Conservation (phyloP, 1,140 invertebrate genomes). For the Macrostomum lignano region DNA sequence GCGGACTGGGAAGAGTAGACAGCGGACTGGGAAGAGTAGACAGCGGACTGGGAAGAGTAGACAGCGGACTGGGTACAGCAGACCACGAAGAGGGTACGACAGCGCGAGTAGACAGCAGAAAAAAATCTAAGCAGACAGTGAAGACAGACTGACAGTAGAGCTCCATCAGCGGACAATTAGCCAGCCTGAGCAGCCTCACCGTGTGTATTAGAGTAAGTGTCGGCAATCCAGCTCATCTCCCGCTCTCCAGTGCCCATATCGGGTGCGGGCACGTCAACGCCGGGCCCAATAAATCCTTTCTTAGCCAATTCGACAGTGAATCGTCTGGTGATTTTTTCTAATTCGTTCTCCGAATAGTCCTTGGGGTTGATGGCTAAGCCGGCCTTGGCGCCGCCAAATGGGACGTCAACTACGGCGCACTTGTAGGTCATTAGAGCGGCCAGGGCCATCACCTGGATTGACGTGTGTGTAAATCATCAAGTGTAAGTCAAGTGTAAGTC, state of each 20-base stretch:
- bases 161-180: no score
- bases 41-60: no score
- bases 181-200: no score
- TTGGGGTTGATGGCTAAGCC: slow-evolving; percentile 89
- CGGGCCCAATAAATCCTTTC: slow-evolving; percentile 92
- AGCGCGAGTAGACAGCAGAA: no score
- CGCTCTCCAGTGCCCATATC: slow-evolving; percentile 91
- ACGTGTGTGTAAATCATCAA: no score
- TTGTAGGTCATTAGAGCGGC: slow-evolving; percentile 92
- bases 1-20: no score
- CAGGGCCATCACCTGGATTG: slow-evolving; percentile 74
- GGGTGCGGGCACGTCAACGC: slow-evolving; percentile 83
- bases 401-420: slow-evolving; percentile 79
- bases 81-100: no score
- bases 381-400: slow-evolving; percentile 66
- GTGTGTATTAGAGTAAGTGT: slow-evolving; percentile 86
- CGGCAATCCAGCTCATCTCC: slow-evolving; percentile 98
- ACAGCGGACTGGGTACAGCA: no score
- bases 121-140: no score
- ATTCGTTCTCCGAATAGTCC: slow-evolving; percentile 67
- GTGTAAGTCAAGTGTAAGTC: no score
- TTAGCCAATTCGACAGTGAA: slow-evolving; percentile 88
- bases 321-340: slow-evolving; percentile 87
- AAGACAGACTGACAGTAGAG: no score
- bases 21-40: no score